phyloP scores from a whole-genome alignment of 2,888 invertebrate species.

The Alsophila aescularia region DNA sequence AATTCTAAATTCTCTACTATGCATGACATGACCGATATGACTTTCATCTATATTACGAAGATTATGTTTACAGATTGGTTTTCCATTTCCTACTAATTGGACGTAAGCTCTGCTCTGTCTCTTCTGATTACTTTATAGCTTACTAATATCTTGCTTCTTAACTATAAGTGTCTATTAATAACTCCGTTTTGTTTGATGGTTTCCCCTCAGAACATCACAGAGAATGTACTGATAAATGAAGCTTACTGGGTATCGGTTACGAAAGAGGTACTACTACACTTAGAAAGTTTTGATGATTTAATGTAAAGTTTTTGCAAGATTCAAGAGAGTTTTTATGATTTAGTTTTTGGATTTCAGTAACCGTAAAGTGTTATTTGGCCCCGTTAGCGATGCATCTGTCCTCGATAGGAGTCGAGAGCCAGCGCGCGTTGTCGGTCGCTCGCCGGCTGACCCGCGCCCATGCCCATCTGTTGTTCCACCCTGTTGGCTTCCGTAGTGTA shows the following conservation, averaged over 20 bases:
- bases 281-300: conserved; percentile 84
- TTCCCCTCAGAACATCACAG: conserved; percentile 97
- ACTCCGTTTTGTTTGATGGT: conserved; percentile 83
- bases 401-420: conserved; percentile 77
- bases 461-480: conserved; percentile 77
- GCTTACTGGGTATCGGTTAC: conserved; percentile 96
- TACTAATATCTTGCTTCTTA: conserved; percentile 53
- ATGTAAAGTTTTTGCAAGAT: conserved; percentile 84
- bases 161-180: conserved; percentile 74
- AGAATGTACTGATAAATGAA: conserved; percentile 97
- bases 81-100: conserved; percentile 70
- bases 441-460: conserved; percentile 47
- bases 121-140: conserved; percentile 50
- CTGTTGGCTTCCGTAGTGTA: conserved; percentile 82
- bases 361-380: conserved; percentile 84
- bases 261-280: conserved; percentile 92
- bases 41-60: conserved; percentile 57
- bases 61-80: conserved; percentile 76
- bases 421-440: conserved; percentile 41
- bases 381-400: conserved; percentile 86
- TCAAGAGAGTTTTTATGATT: conserved; percentile 82
- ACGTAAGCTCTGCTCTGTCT: conserved; percentile 75
- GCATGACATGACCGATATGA: conserved; percentile 68
- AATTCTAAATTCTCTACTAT: conserved; percentile 61
- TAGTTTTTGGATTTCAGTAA: conserved; percentile 85